Percentiles rank a stretch among this genome's conserved stretches.
Evolutionary conservation across 2,113 vertebrate species (phyloP).

Genomic region (Leptocoma aspasia): DNA sequence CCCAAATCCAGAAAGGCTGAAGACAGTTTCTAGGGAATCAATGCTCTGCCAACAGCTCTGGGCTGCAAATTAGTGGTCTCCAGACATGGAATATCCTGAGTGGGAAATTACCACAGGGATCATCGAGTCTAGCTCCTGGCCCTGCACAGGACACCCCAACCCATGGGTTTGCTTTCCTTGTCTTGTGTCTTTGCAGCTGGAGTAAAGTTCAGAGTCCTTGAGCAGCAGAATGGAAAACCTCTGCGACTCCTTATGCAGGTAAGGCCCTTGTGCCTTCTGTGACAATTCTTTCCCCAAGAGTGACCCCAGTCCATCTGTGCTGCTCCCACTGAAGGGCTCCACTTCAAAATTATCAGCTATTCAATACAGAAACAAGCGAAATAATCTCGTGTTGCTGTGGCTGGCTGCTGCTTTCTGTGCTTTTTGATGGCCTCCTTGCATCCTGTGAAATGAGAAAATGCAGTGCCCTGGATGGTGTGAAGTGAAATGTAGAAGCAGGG

Average conservation of each 20-base stretch:
- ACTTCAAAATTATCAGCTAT: neutral
- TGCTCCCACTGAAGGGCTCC: neutral
- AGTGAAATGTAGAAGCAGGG: neutral
- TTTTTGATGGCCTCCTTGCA: neutral
- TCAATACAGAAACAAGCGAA: neutral
- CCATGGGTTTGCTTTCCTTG: neutral
- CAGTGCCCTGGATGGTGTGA: neutral
- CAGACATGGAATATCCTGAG: neutral
- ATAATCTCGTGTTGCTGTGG: neutral
- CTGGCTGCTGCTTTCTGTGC: neutral
- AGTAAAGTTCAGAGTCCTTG: constrained; percentile 89
- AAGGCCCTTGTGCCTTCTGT: neutral
- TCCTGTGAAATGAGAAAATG: neutral
- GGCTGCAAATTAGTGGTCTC: neutral
- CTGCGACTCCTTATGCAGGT: constrained; percentile 96
- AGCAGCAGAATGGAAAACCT: constrained; percentile 81
- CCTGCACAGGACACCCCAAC: neutral
- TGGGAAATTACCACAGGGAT: neutral
- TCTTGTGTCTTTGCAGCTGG: constrained; percentile 78
- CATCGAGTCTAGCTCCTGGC: neutral
- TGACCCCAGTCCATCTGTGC: neutral
- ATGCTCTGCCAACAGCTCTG: neutral
- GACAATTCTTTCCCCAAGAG: neutral
- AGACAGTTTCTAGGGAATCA: neutral
- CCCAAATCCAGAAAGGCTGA: neutral